Percentiles rank a stretch among this genome's conserved stretches.
Evolutionary conservation across 53 echinoderm and acorn worm species (phyloP).

Genomic region (Apostichopus leukothele): DNA sequence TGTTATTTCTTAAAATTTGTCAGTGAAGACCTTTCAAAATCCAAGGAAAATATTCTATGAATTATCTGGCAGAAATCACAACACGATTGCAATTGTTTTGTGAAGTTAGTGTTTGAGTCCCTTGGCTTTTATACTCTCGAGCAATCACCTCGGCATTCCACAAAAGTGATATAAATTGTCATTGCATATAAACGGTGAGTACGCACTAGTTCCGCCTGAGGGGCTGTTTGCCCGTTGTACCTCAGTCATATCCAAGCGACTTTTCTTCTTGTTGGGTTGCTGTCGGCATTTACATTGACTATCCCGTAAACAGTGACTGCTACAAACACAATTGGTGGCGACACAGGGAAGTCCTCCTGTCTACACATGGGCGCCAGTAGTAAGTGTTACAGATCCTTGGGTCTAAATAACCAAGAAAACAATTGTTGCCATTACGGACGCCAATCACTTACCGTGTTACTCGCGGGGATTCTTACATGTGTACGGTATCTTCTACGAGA

Average conservation of each 20-base stretch:
- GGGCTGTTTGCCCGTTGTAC: conserved; percentile 24
- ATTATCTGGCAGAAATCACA: too few relatives aligned
- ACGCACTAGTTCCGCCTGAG: conserved; percentile 3
- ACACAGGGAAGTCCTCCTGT: conserved; percentile 48
- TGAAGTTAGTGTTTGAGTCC: neutral
- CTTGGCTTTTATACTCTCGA: conserved; percentile 14
- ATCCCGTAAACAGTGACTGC: conserved; percentile 16
- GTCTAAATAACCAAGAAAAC: conserved; percentile 38
- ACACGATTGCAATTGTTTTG: neutral
- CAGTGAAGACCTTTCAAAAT: neutral
- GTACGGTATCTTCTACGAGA: conserved; percentile 16
- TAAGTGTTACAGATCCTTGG: conserved; percentile 41
- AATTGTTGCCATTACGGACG: conserved; percentile 47
- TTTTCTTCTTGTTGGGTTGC: conserved; percentile 9
- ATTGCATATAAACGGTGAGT: conserved; percentile 14
- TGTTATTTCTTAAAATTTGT: neutral
- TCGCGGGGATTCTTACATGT: conserved; percentile 25
- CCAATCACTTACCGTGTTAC: conserved; percentile 35
- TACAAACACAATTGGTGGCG: conserved; percentile 48
- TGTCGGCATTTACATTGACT: conserved; percentile 22
- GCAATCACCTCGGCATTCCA: conserved; percentile 34
- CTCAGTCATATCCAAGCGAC: conserved; percentile 9
- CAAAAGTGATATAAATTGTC: conserved; percentile 22
- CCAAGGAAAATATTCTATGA: too few relatives aligned
- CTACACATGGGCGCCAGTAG: conserved; percentile 44